Evolutionary conservation across 2,888 invertebrate species (phyloP).

Genomic region (Capitulum mitella): DNA sequence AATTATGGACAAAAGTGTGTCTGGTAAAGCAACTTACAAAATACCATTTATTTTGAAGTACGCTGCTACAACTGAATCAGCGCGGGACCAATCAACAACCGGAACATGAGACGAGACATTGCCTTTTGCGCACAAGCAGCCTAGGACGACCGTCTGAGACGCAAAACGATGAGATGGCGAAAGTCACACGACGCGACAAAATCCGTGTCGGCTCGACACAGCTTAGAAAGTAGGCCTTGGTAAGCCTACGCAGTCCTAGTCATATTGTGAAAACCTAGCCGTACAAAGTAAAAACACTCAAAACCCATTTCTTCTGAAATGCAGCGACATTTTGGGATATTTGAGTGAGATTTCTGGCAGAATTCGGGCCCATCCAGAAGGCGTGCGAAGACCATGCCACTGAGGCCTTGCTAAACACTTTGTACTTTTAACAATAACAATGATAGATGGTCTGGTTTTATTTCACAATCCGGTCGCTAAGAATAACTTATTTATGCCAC

Average conservation of each 20-base stretch:
- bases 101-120: not conserved
- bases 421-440: conserved; percentile 25
- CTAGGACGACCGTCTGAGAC: not conserved
- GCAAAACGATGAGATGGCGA: not conserved
- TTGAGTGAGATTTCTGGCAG: not conserved
- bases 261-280: no score
- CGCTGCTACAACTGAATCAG: no score
- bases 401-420: not conserved
- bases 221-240: not conserved
- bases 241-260: not conserved
- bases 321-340: no score
- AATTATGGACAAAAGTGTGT: not conserved
- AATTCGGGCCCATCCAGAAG: not conserved
- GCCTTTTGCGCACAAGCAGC: not conserved
- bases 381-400: not conserved
- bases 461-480: not conserved
- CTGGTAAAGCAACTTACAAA: no score
- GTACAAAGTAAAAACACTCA: no score
- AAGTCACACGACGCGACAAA: not conserved
- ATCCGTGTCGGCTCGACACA: not conserved
- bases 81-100: not conserved
- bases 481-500: not conserved
- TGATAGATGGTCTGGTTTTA: conserved; percentile 1
- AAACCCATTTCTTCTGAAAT: no score
- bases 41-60: no score